These are phyloP conservation scores for Drosophila silvestris DNA, from an alignment of 2,888 invertebrate species.

Conservation along the genomic window DNA sequence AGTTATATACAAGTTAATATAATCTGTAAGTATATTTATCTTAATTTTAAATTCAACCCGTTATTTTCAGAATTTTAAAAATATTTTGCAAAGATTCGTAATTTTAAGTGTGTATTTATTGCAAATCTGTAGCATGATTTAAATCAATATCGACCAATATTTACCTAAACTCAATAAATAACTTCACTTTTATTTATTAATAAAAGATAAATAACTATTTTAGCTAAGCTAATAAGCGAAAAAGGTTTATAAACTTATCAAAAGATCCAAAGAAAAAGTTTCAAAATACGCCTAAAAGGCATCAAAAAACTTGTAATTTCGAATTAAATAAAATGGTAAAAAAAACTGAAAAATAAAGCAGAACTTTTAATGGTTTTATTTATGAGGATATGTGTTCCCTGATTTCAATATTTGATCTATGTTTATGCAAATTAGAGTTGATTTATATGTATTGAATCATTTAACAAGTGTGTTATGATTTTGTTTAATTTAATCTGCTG, in stretches of 20 bases:
- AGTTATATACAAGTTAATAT: slow-evolving; percentile 5
- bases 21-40: not conserved
- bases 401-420: not conserved
- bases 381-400: not conserved
- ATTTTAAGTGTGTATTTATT: not conserved
- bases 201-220: not conserved
- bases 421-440: not conserved
- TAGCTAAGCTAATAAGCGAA: not conserved
- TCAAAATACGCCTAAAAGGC: not conserved
- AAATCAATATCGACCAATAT: not conserved
- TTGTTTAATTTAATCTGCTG: not conserved
- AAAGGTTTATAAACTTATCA: not conserved
- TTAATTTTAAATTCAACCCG: slow-evolving; percentile 7
- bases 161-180: not conserved
- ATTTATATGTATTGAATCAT: not conserved
- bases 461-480: not conserved
- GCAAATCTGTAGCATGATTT: not conserved
- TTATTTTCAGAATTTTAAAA: not conserved
- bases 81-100: too few species aligned
- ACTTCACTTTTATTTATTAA: not conserved
- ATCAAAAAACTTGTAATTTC: not conserved
- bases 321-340: not conserved
- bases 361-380: not conserved
- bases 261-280: not conserved
- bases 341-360: not conserved